Base-by-base conservation (phyloP, 2,797 vertebrate genomes). In the Cercopithecus neglectus region DNA sequence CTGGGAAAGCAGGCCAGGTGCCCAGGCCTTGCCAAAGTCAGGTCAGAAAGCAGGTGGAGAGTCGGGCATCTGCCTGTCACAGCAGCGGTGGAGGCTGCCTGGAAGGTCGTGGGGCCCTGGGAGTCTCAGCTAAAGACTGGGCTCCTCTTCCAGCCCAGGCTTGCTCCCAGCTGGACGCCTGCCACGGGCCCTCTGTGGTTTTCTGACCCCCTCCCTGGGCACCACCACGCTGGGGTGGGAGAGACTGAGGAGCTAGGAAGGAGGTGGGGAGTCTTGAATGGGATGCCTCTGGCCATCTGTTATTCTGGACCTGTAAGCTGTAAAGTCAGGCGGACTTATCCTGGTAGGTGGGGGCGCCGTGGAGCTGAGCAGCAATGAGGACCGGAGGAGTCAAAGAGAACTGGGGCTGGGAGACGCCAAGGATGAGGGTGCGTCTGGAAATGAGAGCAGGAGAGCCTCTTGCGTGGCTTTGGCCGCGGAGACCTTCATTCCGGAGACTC, bases 1-100 rank as follows among this genome's bases (percentile, higher is more conserved):
- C 78, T 55, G 78, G 95, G 78, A 81, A 76, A 82, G 87, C 87
- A 83, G 84, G 83, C 96, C 89, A 86, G 96, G 79, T 44, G 80
- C 79, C 67, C 13, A 19, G 39, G 93, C 86, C 57, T 57, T 19
- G 70, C 82, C 82, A 61, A 36, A 81, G 39, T 13, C 64, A 46
- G 74, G 39, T 30, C 44, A 91, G 36, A 39, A 64, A 75, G 87
- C 95, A 91, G 92, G 93, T 82, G 94, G 81, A 78, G 48, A 93
- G 76, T 75, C 74, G 12, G 36, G 92, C 85, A 8, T 59, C 67
- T 67, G 84, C 46, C n/a, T 2, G 3, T 91, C 41, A 28, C 2
- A 2, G 82, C 75, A 39, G 70, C 0, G 0, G 0, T 3, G 33
- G 33, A 79, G 55, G 44, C 89, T 22, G 33, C 74, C 55, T 67